Base-by-base conservation (phyloP, 2,888 invertebrate genomes). In the Lasioglossum vierecki region DNA sequence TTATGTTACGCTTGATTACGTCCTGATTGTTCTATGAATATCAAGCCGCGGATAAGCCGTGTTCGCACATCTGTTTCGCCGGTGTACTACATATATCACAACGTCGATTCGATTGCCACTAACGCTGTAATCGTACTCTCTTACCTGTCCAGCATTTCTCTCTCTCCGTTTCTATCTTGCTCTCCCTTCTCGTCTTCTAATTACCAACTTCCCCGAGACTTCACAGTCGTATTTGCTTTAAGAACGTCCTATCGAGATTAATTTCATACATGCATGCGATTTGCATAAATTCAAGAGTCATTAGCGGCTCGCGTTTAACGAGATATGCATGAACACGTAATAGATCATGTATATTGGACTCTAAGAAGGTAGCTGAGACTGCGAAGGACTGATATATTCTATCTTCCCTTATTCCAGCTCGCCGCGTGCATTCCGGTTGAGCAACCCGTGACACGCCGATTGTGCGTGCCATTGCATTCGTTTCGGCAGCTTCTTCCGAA, bases 1-100 rank as follows among this genome's bases (percentile, higher is more conserved):
- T 89, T 88, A 75, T 66, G 85, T 88, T 85, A 73, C 83, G 84
- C 78, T 90, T 85, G 87, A 88, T 88, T 90, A 87, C 83, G 44
- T 78, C 82, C 75, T 81, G 89, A 89, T 89, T 90, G 90, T 89
- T 90, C 89, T 85, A 87, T 87, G 90, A 88, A 89, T 90, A 90
- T 88, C 81, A 90, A 83, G 76, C 84, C 35, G 71, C 57, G 78
- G 83, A 84, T 83, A 80, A 88, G 73, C 60, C 79, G 46, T 85
- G 79, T 79, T 74, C 81, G 46, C 85, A 53, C 77, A 80, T 85
- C 85, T 85, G 79, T 80, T 63, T 71, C 39, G 57, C 57, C 57
- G 63, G n/a, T 68, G 68, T 84, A 74, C 68, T 74, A 84, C 85
- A 79, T 85, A 78, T 46, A 78, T 84, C 74, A 84, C 39, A 46